Percentiles rank a stretch among this genome's conserved stretches.
phyloP scores from a whole-genome alignment of 2,888 invertebrate genomes.

The Cotesia congregata region DNA sequence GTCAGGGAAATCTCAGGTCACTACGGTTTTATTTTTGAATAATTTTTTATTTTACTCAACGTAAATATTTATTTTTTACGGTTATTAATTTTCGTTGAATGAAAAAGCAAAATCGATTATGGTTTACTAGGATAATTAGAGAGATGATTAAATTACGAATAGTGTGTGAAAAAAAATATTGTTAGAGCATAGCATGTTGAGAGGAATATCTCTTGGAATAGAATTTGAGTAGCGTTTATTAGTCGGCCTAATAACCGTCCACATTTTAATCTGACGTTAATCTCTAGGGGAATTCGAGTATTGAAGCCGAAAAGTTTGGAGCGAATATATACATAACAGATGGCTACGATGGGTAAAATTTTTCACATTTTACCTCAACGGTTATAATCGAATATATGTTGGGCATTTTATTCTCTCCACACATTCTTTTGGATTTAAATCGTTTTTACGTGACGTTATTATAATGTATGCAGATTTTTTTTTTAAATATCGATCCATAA shows the following conservation, averaged over 20 bases:
- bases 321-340: slow-evolving; percentile 10
- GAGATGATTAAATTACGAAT: slow-evolving; percentile 1
- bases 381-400: slow-evolving; percentile 39
- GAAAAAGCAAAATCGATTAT: slow-evolving; percentile 2
- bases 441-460: slow-evolving; percentile 33
- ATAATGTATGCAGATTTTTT: slow-evolving; percentile 1
- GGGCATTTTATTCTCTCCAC: slow-evolving; percentile 25
- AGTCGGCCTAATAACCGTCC: slow-evolving; percentile 63
- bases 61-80: background rate
- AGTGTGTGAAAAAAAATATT: slow-evolving; percentile 30
- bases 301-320: slow-evolving; percentile 36
- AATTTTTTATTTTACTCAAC: background rate
- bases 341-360: slow-evolving; percentile 30
- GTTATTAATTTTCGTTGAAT: background rate
- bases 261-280: slow-evolving; percentile 66
- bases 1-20: slow-evolving; percentile 15
- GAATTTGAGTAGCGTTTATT: slow-evolving; percentile 62
- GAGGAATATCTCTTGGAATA: slow-evolving; percentile 51
- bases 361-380: slow-evolving; percentile 28
- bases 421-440: slow-evolving; percentile 36
- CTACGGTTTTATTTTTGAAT: background rate
- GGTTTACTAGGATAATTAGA: slow-evolving; percentile 26
- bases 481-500: background rate
- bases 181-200: slow-evolving; percentile 22
- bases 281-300: slow-evolving; percentile 54